Evolutionary conservation across 2,113 vertebrate genomes (phyloP).

Genomic region (Dicrurus megarhynchus): DNA sequence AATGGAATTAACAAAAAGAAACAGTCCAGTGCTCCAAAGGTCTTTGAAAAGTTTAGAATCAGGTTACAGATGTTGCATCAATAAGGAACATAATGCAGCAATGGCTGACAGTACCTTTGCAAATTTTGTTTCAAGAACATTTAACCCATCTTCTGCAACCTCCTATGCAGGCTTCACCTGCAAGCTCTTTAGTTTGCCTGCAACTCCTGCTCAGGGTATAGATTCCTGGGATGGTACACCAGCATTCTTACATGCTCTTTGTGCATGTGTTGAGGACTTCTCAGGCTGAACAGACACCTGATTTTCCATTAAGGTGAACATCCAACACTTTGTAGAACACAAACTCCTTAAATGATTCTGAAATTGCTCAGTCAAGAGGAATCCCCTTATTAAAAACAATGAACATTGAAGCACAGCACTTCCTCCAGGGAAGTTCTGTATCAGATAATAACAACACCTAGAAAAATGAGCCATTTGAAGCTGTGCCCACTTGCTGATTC

Average conservation of each 20-base stretch:
- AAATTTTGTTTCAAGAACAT: background rate
- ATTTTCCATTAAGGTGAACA: background rate
- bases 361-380: background rate
- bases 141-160: background rate
- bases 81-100: background rate
- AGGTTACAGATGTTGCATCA: background rate
- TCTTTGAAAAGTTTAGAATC: background rate
- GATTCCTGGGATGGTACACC: background rate
- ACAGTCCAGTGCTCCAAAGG: background rate
- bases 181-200: background rate
- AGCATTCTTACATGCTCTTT: background rate
- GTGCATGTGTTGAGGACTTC: background rate
- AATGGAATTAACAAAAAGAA: background rate
- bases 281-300: background rate
- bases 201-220: background rate
- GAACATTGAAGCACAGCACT: background rate
- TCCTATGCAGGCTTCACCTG: background rate
- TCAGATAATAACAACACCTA: background rate
- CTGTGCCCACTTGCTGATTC: background rate
- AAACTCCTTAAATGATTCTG: background rate
- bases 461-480: background rate
- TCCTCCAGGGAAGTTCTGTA: background rate
- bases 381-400: background rate
- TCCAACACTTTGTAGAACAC: background rate
- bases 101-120: background rate